phyloP scores from a whole-genome alignment of 2,797 vertebrate genomes.

The Rhadinocentrus ornatus region DNA sequence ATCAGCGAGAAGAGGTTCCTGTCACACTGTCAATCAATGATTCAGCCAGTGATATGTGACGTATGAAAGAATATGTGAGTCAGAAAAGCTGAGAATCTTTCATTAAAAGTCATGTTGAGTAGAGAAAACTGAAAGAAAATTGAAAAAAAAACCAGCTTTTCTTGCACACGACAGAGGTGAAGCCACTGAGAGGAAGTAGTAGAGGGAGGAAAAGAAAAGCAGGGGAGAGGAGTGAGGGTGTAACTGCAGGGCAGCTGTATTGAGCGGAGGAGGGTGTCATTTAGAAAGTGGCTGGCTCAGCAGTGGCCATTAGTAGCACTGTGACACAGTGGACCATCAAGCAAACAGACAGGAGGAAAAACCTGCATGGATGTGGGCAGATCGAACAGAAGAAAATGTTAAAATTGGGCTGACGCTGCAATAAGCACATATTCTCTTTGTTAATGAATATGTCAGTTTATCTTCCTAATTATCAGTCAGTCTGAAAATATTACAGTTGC shows the following conservation, averaged over 20 bases:
- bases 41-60: conserved; percentile 50
- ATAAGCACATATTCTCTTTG: background rate
- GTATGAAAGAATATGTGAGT: conserved; percentile 50
- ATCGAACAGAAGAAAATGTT: conserved; percentile 6
- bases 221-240: conserved; percentile 43
- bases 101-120: conserved; percentile 61
- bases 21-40: conserved; percentile 59
- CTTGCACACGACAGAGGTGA: conserved; percentile 38
- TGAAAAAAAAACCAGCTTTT: conserved; percentile 58
- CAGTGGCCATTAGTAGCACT: conserved; percentile 79
- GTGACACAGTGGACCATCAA: conserved; percentile 77
- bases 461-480: background rate
- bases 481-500: background rate
- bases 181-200: conserved; percentile 51
- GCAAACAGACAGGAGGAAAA: conserved; percentile 60
- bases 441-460: background rate
- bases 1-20: conserved; percentile 54
- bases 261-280: conserved; percentile 79
- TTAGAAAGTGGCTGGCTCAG: conserved; percentile 82
- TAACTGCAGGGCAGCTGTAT: conserved; percentile 77
- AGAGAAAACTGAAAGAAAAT: conserved; percentile 60
- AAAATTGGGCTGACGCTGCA: conserved; percentile 8
- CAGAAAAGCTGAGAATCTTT: conserved; percentile 58
- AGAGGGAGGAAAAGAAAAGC: conserved; percentile 27
- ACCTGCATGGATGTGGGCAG: conserved; percentile 46